A percentile compares a stretch with the other conserved stretches of the same genome.
Evolutionary conservation across 2,797 vertebrate genomes (phyloP).

Genomic region (Lepilemur septentrionalis): DNA sequence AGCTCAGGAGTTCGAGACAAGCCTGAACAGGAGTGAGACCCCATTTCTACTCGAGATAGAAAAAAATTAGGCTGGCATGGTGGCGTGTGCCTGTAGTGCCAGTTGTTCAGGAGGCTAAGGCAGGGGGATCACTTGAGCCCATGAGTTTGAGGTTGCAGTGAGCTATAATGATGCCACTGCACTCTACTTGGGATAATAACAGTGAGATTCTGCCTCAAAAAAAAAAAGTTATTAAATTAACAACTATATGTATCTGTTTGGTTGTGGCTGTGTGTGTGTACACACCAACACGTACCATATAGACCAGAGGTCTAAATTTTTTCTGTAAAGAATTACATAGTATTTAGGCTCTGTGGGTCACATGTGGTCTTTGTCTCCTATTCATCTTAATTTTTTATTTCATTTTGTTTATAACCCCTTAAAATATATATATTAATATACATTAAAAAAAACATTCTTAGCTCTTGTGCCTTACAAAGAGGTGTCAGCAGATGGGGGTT

Average conservation of each 20-base stretch:
- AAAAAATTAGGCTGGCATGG: no score
- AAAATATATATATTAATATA: neutral
- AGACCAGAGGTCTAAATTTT: neutral
- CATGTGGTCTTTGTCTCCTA: neutral
- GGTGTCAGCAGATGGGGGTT: neutral
- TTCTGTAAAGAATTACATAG: neutral
- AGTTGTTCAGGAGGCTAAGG: no score
- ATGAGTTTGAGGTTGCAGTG: no score
- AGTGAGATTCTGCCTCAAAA: no score
- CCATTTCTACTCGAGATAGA: no score
- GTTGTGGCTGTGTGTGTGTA: neutral
- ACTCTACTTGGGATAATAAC: no score
- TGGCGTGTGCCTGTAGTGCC: no score
- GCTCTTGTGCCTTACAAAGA: neutral
- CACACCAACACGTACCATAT: neutral
- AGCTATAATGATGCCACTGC: no score
- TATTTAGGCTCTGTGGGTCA: neutral
- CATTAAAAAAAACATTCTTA: neutral
- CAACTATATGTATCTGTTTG: neutral
- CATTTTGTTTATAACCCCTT: neutral
- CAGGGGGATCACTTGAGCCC: no score
- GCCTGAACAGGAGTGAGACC: no score
- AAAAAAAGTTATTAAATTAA: neutral
- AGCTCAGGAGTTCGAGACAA: no score
- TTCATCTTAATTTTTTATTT: neutral